Base-by-base conservation (phyloP, 2,888 invertebrate genomes). In the Elmis aenea region DNA sequence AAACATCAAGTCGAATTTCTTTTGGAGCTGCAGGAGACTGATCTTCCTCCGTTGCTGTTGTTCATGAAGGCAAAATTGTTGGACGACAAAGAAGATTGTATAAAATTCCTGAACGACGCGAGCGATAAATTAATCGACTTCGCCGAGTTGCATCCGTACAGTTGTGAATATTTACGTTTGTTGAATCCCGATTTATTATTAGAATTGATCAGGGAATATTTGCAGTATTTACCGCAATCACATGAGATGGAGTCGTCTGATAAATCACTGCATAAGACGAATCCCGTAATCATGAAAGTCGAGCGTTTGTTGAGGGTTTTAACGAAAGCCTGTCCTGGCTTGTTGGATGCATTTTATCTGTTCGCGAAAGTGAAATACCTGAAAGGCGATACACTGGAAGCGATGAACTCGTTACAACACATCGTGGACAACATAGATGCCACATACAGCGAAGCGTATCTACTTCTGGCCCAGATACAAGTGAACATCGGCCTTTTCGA, bases 181-280 rank as follows among this genome's bases (percentile, higher is more conserved):
- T 70, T 96, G 27, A 87, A 96, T 68, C 89, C 93, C 1, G 88
- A 91, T 66, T 86, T 95, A 58, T 70, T 93, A 34, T 62, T 93
- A 8, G 81, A 85, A 51, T 74, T 93, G 8, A 81, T 83, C 29
- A 77, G 79, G 39, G 85, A 88, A 55, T 83, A 85, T 57, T 75
- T 91, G 38, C 74, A 79, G 34, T 84, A 85, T 57, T 73, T 84
- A 54, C 84, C 90, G 3, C 47, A 46, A 26, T 33, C 43, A 3
- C 42, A 50, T 5, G 28, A 8, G 68, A 68, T 15, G 67, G 69
- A 53, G 52, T 64, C n/a, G 16, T 31, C 32, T 13, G 27, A 39
- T 5, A 33, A 36, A 12, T 23, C 32, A 15, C 6, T 31, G 2
- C 33, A 40, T 18, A 27, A 26, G 24, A 38, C 67, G 5, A 67